Evolutionary conservation across 64 coral and sea anemone species (phyloP).

Genomic region (Montipora sp.): DNA sequence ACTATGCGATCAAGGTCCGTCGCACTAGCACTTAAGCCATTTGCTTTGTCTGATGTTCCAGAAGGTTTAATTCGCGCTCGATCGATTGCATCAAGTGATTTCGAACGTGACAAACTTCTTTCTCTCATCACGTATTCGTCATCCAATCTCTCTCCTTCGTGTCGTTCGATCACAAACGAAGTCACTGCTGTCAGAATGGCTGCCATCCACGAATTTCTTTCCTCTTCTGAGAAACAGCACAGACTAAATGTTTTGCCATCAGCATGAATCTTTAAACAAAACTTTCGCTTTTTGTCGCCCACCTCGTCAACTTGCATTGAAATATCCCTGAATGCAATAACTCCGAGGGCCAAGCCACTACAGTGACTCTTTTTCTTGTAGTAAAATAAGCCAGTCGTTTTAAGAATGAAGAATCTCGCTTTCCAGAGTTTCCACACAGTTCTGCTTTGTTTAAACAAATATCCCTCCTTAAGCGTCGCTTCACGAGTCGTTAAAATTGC

Average conservation of each 20-base stretch:
- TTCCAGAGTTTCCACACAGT: constrained; percentile 97
- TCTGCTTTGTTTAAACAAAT: constrained; percentile 98
- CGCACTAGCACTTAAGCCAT: constrained; percentile 75
- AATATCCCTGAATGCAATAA: constrained; percentile 80
- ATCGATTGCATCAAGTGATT: constrained; percentile 73
- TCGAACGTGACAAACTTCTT: constrained; percentile 64
- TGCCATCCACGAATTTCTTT: constrained; percentile 92
- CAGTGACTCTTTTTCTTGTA: constrained; percentile 82
- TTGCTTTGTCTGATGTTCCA: constrained; percentile 36
- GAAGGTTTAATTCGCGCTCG: constrained; percentile 12
- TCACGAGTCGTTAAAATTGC: constrained; percentile 72
- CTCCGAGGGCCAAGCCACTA: constrained; percentile 68
- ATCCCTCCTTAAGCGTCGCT: constrained; percentile 83
- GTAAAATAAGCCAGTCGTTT: constrained; percentile 89
- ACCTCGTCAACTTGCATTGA: constrained; percentile 92
- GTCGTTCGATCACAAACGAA: constrained; percentile 72
- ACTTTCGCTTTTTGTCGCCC: constrained; percentile 86
- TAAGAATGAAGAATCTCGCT: constrained; percentile 91
- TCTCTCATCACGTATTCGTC: constrained; percentile 19
- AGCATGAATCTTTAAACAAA: constrained; percentile 77
- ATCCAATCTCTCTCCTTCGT: constrained; percentile 62
- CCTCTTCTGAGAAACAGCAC: constrained; percentile 97
- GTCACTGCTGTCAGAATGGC: constrained; percentile 92
- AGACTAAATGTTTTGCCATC: constrained; percentile 80
- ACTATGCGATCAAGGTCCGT: constrained; percentile 65